phyloP scores from a whole-genome alignment of 2,113 vertebrate genomes.

The Onychorhynchus coronatus region DNA sequence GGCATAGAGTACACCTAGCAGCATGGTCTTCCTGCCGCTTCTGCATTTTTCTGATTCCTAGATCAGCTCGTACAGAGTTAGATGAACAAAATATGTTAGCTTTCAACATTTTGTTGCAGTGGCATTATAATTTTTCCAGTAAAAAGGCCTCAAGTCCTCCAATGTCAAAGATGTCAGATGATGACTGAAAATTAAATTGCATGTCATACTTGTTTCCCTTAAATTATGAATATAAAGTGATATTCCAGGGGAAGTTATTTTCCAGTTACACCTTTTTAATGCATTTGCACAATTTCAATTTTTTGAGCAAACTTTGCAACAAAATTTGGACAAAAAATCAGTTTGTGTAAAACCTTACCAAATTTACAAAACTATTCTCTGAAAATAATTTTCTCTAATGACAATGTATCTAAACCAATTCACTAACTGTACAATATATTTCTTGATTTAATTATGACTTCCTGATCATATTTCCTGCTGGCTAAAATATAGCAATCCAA shows the following conservation, averaged over 20 bases:
- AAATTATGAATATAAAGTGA: background rate
- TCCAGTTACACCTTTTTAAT: background rate
- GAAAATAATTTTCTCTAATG: background rate
- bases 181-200: background rate
- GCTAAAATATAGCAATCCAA: background rate
- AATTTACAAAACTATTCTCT: background rate
- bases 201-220: background rate
- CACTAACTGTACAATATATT: background rate
- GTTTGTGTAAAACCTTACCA: background rate
- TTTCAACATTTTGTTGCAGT: background rate
- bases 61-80: background rate
- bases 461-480: background rate
- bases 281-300: background rate
- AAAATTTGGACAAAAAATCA: background rate
- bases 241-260: background rate
- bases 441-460: background rate
- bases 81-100: background rate
- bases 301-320: background rate
- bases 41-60: background rate
- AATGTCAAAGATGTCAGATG: background rate
- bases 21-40: background rate
- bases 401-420: background rate
- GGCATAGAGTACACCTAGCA: background rate
- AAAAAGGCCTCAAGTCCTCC: background rate
- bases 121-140: background rate